These are phyloP conservation scores for Stenopsyche tienmushanensis DNA, from an alignment of 1,140 invertebrate genomes.

Conservation along the genomic window DNA sequence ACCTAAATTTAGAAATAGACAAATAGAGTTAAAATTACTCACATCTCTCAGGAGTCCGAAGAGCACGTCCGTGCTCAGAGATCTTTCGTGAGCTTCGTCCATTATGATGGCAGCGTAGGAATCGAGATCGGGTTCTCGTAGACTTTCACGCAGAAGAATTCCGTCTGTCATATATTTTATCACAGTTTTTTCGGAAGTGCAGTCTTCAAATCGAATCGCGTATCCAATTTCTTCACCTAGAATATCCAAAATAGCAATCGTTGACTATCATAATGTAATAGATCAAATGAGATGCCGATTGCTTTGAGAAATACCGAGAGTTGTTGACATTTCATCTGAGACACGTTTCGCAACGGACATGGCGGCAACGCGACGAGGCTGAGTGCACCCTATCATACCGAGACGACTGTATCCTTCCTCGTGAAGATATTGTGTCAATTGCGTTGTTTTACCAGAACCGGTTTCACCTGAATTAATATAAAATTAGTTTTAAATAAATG, in stretches of 20 bases:
- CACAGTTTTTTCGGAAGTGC: conserved; percentile 92
- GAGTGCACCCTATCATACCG: conserved; percentile 95
- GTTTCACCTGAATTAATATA: conserved; percentile 81
- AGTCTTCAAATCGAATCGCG: conserved; percentile 99
- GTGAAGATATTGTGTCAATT: conserved; percentile 97
- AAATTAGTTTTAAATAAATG: conserved; percentile 60
- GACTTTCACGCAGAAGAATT: conserved; percentile 92
- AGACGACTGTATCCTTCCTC: conserved; percentile 94
- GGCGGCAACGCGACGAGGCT: conserved; percentile 92
- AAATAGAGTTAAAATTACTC: conserved; percentile 46
- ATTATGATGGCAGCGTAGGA: conserved; percentile 96
- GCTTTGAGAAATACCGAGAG: conserved; percentile 63
- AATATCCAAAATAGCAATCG: too few species aligned
- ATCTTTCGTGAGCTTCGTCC: conserved; percentile 99
- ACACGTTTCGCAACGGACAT: conserved; percentile 99
- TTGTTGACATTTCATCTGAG: conserved; percentile 94
- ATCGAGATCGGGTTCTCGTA: conserved; percentile 93
- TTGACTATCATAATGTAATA: too few species aligned
- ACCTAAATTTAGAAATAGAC: conserved; percentile 4
- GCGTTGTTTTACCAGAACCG: conserved; percentile 98
- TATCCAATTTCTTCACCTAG: conserved; percentile 91
- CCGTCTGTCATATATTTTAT: conserved; percentile 99
- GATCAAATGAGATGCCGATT: not conserved
- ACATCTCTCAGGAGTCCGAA: conserved; percentile 95
- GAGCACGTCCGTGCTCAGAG: conserved; percentile 96